Evolutionary conservation across 1,140 invertebrate species (phyloP).

Genomic region (Formica exsecta): DNA sequence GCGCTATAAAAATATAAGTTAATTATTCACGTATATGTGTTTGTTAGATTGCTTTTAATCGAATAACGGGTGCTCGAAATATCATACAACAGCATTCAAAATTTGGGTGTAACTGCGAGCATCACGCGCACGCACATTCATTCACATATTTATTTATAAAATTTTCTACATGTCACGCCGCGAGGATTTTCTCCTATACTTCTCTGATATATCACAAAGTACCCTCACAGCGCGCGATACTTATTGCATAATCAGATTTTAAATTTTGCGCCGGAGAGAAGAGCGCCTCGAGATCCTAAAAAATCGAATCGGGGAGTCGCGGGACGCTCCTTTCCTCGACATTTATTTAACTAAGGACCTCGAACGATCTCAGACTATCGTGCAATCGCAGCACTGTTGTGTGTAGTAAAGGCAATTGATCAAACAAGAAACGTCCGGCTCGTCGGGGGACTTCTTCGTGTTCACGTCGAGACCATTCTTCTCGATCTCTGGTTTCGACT

Average conservation of each 20-base stretch:
- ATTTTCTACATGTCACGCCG: slow-evolving; percentile 24
- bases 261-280: slow-evolving; percentile 25
- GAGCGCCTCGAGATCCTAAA: neutral
- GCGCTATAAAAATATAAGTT: slow-evolving; percentile 37
- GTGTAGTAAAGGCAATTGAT: slow-evolving; percentile 84
- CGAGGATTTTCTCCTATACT: slow-evolving; percentile 13
- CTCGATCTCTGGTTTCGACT: slow-evolving; percentile 79
- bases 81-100: slow-evolving; percentile 24
- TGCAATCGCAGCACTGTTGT: slow-evolving; percentile 85
- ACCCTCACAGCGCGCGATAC: neutral
- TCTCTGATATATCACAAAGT: slow-evolving; percentile 37
- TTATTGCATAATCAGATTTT: slow-evolving; percentile 31
- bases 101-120: slow-evolving; percentile 7
- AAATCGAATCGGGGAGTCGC: neutral
- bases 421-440: slow-evolving; percentile 81
- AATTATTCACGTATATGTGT: neutral
- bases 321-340: neutral
- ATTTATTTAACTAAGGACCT: neutral
- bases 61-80: neutral
- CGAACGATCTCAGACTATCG: slow-evolving; percentile 79
- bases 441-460: slow-evolving; percentile 64
- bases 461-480: slow-evolving; percentile 79
- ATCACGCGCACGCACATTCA: neutral
- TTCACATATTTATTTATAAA: slow-evolving; percentile 27
- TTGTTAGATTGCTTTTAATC: slow-evolving; percentile 20